Evolutionary conservation across 2,113 vertebrate species (phyloP).

Genomic region (Apteryx owenii): DNA sequence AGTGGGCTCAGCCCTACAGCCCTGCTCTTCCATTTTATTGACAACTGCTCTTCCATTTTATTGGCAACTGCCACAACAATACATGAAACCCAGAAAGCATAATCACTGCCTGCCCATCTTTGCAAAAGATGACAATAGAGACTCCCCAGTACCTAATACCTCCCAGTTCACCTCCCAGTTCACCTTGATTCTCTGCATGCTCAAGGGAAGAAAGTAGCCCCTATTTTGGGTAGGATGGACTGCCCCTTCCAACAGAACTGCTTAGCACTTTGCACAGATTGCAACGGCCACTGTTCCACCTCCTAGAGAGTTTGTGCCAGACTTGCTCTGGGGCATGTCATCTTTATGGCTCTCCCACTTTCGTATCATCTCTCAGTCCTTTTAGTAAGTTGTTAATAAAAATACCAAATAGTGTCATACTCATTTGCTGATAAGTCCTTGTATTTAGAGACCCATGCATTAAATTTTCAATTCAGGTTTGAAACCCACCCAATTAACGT

Average conservation of each 20-base stretch:
- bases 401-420: background rate
- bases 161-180: background rate
- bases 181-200: background rate
- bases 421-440: background rate
- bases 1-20: background rate
- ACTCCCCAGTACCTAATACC: background rate
- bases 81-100: no score
- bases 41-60: background rate
- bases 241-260: background rate
- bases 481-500: background rate
- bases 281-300: fast-evolving
- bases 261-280: background rate
- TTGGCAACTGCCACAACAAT: background rate
- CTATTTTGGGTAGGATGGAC: background rate
- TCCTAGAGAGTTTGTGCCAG: background rate
- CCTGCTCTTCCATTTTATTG: background rate
- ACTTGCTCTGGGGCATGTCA: background rate
- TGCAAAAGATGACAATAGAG: background rate
- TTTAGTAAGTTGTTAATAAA: background rate
- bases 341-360: background rate
- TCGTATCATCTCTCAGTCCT: background rate
- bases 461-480: background rate
- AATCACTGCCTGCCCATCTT: background rate
- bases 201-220: background rate
- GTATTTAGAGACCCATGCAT: fast-evolving